Evolutionary conservation across 1,140 invertebrate genomes (phyloP).

Genomic region (Formica selysi): DNA sequence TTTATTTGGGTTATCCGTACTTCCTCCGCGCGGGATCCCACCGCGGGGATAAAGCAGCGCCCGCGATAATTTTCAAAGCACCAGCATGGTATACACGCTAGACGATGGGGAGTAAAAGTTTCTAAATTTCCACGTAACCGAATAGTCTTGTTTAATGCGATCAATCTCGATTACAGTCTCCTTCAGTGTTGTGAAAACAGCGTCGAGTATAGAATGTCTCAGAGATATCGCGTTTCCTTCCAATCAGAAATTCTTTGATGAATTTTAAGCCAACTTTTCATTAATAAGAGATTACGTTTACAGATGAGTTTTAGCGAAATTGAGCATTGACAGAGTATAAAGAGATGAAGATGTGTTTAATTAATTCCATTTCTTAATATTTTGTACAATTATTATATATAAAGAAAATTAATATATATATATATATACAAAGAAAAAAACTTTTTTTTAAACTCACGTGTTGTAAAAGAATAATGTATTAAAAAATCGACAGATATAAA

Average conservation of each 20-base stretch:
- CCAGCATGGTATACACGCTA: not conserved
- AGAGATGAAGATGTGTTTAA: not conserved
- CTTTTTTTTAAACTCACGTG: not conserved
- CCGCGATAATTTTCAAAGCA: constrained; percentile 56
- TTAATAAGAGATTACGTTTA: not conserved
- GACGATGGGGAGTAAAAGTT: constrained; percentile 45
- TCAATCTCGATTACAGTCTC: constrained; percentile 42
- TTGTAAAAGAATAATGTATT: not conserved
- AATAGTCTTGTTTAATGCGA: constrained; percentile 60
- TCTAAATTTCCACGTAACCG: constrained; percentile 45
- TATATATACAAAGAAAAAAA: not conserved
- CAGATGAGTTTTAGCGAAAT: constrained; percentile 5
- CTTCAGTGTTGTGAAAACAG: constrained; percentile 31
- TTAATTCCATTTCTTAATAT: not conserved
- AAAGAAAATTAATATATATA: not conserved
- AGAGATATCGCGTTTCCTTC: constrained; percentile 30
- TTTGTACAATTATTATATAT: not conserved
- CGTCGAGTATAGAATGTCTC: constrained; percentile 11
- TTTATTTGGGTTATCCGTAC: constrained; percentile 56
- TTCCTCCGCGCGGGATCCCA: not conserved
- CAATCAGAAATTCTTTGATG: not conserved
- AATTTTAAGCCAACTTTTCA: constrained; percentile 29
- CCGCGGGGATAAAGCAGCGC: constrained; percentile 28
- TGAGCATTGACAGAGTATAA: not conserved
- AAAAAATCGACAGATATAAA: not conserved